Evolutionary conservation across 2,888 invertebrate species (phyloP).

Genomic region (Heliconius charithonia): DNA sequence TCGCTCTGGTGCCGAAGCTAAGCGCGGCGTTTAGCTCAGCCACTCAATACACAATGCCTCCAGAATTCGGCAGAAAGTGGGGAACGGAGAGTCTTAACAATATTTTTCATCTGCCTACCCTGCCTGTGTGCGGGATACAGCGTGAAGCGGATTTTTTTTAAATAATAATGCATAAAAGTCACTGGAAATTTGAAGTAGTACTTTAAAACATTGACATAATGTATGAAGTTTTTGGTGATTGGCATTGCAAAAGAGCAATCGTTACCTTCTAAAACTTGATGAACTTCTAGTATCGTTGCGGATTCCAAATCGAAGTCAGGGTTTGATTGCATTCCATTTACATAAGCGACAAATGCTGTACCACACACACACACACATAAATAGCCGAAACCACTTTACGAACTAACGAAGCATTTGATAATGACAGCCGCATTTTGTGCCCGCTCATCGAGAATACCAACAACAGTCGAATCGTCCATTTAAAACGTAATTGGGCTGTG

Average conservation of each 20-base stretch:
- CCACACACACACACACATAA: constrained; percentile 25
- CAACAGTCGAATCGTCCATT: constrained; percentile 28
- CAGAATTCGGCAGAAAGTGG: no score
- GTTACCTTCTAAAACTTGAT: constrained; percentile 1
- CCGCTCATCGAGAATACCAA: constrained; percentile 12
- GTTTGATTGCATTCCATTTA: constrained; percentile 46
- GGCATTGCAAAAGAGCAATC: constrained; percentile 5
- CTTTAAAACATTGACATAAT: not conserved
- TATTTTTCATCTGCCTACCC: no score
- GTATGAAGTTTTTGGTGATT: not conserved
- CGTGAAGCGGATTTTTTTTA: no score
- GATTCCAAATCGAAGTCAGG: constrained; percentile 36
- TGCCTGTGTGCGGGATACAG: no score
- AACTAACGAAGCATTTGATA: constrained; percentile 29
- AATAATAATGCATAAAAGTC: no score
- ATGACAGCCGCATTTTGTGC: constrained; percentile 15
- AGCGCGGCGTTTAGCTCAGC: no score
- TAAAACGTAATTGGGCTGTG: not conserved
- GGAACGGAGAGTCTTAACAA: no score
- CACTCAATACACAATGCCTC: no score
- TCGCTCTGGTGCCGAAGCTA: no score
- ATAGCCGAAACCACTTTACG: constrained; percentile 24
- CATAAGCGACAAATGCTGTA: constrained; percentile 40
- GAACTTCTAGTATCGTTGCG: constrained; percentile 25
- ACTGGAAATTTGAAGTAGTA: no score